These are phyloP conservation scores for Conomelus anceps DNA, from an alignment of 2,888 invertebrate genomes.

Conservation along the genomic window DNA sequence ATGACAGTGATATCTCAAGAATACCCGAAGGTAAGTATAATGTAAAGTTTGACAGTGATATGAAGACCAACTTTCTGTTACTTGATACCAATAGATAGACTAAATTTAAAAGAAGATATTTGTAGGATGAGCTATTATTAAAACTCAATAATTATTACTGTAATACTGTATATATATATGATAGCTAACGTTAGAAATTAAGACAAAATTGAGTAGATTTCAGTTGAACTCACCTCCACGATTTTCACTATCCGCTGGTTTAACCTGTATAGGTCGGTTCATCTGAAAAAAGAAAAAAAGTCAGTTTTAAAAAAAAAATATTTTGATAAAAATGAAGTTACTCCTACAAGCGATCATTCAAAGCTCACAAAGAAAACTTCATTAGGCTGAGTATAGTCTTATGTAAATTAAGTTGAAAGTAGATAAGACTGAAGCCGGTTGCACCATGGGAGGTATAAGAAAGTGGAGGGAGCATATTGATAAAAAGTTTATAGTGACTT, in stretches of 20 bases:
- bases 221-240: conserved; percentile 80
- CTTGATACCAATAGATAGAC: too few species aligned
- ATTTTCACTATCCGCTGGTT: conserved; percentile 99
- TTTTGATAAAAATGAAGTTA: too few species aligned
- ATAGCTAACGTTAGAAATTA: background rate
- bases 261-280: conserved; percentile 99
- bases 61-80: background rate
- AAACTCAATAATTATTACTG: background rate
- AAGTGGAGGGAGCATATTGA: too few species aligned
- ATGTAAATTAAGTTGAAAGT: too few species aligned
- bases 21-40: background rate
- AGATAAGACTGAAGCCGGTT: too few species aligned
- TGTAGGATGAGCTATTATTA: background rate
- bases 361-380: too few species aligned
- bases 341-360: too few species aligned
- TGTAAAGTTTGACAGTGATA: background rate
- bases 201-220: background rate
- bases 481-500: too few species aligned
- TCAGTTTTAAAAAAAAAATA: conserved; percentile 9
- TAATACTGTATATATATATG: background rate
- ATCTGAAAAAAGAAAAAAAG: conserved; percentile 68
- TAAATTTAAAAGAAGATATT: too few species aligned
- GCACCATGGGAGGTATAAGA: too few species aligned
- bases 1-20: background rate
- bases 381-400: too few species aligned